Evolutionary conservation across 1,140 invertebrate genomes (phyloP).

Genomic region (Zaprionus inermis): DNA sequence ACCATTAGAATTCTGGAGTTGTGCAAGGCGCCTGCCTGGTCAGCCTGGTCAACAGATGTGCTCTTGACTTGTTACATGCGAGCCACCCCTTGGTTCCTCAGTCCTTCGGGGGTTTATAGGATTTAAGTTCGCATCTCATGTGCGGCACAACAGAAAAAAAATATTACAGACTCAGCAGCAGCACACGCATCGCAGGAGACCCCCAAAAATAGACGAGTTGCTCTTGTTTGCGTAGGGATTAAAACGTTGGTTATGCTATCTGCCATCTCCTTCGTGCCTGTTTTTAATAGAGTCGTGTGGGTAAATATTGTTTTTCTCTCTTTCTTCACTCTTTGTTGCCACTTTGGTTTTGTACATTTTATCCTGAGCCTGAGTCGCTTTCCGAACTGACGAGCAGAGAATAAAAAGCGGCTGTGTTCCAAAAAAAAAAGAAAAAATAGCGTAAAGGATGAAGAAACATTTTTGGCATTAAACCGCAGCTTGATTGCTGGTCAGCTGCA

Average conservation of each 20-base stretch:
- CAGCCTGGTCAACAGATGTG: conserved; percentile 48
- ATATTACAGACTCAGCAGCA: conserved; percentile 36
- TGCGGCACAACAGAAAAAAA: conserved; percentile 53
- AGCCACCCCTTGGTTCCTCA: too few relatives aligned
- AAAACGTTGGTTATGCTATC: conserved; percentile 46
- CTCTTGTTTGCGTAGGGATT: conserved; percentile 67
- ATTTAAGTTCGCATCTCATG: conserved; percentile 65
- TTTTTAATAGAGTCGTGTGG: conserved; percentile 74
- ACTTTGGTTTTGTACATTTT: conserved; percentile 39
- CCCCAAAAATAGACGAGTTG: conserved; percentile 47
- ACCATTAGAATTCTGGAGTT: conserved; percentile 48
- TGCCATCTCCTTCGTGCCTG: conserved; percentile 54
- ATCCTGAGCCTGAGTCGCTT: conserved; percentile 31
- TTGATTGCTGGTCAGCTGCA: conserved; percentile 49
- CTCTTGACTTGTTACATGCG: conserved; percentile 42
- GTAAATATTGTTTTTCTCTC: conserved; percentile 60
- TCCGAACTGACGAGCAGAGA: conserved; percentile 17
- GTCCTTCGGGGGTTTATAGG: conserved; percentile 43
- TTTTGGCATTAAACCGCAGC: conserved; percentile 37
- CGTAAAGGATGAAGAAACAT: conserved; percentile 23
- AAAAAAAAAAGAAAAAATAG: background rate
- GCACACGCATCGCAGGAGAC: conserved; percentile 4
- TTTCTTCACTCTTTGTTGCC: conserved; percentile 29
- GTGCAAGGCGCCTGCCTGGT: conserved; percentile 31
- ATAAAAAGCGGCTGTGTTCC: conserved; percentile 58